Percentiles rank a stretch among this genome's conserved stretches.
Evolutionary conservation across 1,140 invertebrate genomes (phyloP).

Genomic region (Polyergus mexicanus): DNA sequence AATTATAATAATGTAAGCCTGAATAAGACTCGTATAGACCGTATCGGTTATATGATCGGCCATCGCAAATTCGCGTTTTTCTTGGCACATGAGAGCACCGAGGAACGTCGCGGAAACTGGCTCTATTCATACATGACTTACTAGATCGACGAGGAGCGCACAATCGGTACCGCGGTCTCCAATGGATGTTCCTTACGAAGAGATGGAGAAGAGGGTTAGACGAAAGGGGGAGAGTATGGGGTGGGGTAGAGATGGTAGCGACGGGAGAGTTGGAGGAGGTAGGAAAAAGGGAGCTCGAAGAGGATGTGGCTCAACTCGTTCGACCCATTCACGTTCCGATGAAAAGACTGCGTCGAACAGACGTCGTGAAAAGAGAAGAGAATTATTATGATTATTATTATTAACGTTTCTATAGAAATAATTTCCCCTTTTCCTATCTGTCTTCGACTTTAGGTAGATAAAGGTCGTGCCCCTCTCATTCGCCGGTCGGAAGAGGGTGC

Average conservation of each 20-base stretch:
- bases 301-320: slow-evolving; percentile 85
- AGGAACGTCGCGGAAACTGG: slow-evolving; percentile 57
- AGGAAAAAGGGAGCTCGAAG: slow-evolving; percentile 76
- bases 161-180: slow-evolving; percentile 71
- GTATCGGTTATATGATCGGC: slow-evolving; percentile 1
- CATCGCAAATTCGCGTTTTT: slow-evolving; percentile 27
- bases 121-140: slow-evolving; percentile 75
- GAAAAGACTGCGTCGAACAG: slow-evolving; percentile 83
- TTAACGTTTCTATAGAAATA: slow-evolving; percentile 84
- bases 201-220: slow-evolving; percentile 24
- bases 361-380: slow-evolving; percentile 83
- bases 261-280: slow-evolving; percentile 65
- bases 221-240: neutral
- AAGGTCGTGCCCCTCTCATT: slow-evolving; percentile 65
- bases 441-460: slow-evolving; percentile 80
- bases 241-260: slow-evolving; percentile 55
- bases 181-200: slow-evolving; percentile 70
- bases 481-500: slow-evolving; percentile 53
- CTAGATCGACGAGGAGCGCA: slow-evolving; percentile 67
- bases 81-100: slow-evolving; percentile 3
- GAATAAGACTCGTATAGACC: neutral
- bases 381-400: slow-evolving; percentile 85
- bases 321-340: slow-evolving; percentile 84
- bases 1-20: neutral
- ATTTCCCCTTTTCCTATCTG: slow-evolving; percentile 81